Evolutionary conservation across 2,888 invertebrate genomes (phyloP).

Genomic region (Eristalis intricaria): DNA sequence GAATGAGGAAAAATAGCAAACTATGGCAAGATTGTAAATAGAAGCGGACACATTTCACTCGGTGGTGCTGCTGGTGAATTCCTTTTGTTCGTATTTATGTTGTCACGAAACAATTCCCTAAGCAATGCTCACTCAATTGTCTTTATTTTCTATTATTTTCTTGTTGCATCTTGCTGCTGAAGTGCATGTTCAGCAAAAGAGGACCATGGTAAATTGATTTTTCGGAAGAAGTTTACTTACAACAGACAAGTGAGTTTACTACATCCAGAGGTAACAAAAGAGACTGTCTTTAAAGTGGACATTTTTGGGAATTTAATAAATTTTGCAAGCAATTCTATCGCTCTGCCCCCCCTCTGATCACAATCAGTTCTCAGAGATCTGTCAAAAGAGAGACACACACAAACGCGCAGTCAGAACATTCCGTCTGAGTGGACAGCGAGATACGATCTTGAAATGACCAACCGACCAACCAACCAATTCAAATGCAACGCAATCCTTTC

Average conservation of each 20-base stretch:
- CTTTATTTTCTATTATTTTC: constrained; percentile 32
- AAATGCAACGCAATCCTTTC: constrained; percentile 58
- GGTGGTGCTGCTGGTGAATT: constrained; percentile 14
- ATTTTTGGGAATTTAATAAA: too few species aligned
- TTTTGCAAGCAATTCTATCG: too few species aligned
- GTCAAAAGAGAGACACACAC: too few species aligned
- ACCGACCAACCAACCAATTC: constrained; percentile 29
- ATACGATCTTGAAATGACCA: constrained; percentile 52
- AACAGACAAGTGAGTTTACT: too few species aligned
- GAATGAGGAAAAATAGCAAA: neutral
- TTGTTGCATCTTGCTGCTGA: constrained; percentile 9
- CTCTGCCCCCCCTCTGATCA: too few species aligned
- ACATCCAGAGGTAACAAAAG: too few species aligned
- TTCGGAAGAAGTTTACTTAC: neutral
- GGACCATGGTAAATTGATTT: constrained; percentile 5
- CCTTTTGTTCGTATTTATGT: constrained; percentile 47
- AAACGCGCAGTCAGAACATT: too few species aligned
- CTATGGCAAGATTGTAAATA: constrained; percentile 12
- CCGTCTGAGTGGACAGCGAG: neutral
- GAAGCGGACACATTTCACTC: neutral
- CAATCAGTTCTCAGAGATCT: neutral
- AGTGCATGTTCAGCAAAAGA: neutral
- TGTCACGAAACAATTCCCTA: constrained; percentile 38
- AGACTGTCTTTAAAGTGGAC: too few species aligned
- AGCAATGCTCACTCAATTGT: constrained; percentile 45